These are phyloP conservation scores for Corbicula japonica DNA, from an alignment of 2,888 invertebrate genomes.

Conservation along the genomic window DNA sequence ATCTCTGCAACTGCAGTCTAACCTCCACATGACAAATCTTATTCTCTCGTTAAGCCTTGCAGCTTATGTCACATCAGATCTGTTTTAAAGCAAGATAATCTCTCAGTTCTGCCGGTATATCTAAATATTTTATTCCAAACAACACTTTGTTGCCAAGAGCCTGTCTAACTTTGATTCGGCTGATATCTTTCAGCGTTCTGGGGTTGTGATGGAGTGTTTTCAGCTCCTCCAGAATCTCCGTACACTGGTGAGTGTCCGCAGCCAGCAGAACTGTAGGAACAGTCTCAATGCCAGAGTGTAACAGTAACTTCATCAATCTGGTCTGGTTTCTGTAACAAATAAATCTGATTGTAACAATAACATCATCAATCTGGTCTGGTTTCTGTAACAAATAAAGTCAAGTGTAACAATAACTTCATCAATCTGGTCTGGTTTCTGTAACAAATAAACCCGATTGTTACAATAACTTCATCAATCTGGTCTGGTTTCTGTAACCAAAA, in stretches of 20 bases:
- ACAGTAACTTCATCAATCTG: constrained; percentile 64
- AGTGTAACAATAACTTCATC: constrained; percentile 67
- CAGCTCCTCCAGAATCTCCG: constrained; percentile 66
- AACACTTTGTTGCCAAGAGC: constrained; percentile 71
- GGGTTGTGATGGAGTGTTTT: constrained; percentile 65
- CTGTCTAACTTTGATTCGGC: constrained; percentile 66
- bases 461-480: too few species aligned
- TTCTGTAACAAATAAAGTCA: too few species aligned
- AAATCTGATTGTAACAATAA: too few species aligned
- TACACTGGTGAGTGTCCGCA: constrained; percentile 55
- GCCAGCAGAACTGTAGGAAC: constrained; percentile 57
- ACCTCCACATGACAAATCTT: too few species aligned
- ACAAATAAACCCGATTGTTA: too few species aligned
- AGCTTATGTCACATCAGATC: too few species aligned
- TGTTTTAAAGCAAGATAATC: constrained; percentile 62
- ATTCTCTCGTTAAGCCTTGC: too few species aligned
- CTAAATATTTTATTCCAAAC: constrained; percentile 45
- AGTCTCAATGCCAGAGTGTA: constrained; percentile 69
- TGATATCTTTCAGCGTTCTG: constrained; percentile 62
- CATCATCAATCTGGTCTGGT: too few species aligned
- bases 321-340: constrained; percentile 56
- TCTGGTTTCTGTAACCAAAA: too few species aligned
- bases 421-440: constrained; percentile 59
- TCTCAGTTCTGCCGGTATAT: constrained; percentile 67
- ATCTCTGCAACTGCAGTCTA: too few species aligned